Evolutionary conservation across 2,113 vertebrate genomes (phyloP).

Genomic region (Nerophis lumbriciformis): DNA sequence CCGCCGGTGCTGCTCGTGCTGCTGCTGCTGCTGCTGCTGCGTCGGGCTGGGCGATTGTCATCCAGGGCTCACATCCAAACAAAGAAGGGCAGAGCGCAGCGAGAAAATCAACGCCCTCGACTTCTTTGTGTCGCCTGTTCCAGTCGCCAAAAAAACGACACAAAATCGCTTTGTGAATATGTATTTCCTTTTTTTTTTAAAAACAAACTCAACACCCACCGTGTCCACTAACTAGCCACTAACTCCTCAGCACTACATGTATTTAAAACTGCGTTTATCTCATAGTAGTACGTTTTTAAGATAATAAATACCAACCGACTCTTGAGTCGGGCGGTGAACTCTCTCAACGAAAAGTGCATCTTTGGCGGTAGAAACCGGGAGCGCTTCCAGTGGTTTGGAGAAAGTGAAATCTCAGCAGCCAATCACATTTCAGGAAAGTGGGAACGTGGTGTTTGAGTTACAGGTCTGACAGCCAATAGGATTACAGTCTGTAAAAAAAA

Average conservation of each 20-base stretch:
- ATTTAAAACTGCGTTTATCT: background rate
- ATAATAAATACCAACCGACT: background rate
- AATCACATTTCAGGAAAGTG: background rate
- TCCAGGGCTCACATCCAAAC: slow-evolving; percentile 44
- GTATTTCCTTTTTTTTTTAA: too few relatives aligned
- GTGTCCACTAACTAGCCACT: background rate
- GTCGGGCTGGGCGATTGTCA: slow-evolving; percentile 49
- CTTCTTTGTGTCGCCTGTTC: background rate
- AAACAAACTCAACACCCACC: too few relatives aligned
- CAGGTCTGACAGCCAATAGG: slow-evolving; percentile 1
- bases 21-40: slow-evolving; percentile 8
- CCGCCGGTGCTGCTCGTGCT: slow-evolving; percentile 46
- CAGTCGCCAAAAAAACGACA: too few relatives aligned
- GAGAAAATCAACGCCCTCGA: background rate
- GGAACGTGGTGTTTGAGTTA: background rate
- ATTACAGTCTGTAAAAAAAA: background rate
- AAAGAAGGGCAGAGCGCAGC: slow-evolving; percentile 16
- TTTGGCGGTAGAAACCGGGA: slow-evolving; percentile 39
- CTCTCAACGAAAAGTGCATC: slow-evolving; percentile 13
- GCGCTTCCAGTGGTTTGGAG: slow-evolving; percentile 1
- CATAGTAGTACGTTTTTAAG: too few relatives aligned
- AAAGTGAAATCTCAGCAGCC: slow-evolving; percentile 17
- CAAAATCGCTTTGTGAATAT: too few relatives aligned
- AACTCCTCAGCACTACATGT: background rate
- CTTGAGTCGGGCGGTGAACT: background rate